Evolutionary conservation across 2,888 invertebrate genomes (phyloP), one percentile per base, ranked within the genome.

Genomic region (Tenthredo scrophulariae): DNA sequence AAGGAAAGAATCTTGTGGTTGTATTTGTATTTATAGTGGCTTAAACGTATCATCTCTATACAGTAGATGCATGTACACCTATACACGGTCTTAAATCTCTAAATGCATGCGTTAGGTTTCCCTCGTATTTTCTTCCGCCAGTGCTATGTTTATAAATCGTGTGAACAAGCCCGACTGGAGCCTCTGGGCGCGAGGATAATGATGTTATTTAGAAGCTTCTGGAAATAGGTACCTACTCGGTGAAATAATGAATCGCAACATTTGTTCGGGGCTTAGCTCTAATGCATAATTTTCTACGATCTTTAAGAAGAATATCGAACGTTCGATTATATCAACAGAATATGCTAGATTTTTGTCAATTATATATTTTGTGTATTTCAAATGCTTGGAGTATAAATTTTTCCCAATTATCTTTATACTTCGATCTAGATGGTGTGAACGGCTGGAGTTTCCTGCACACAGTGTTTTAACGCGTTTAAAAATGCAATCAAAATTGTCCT

Each of bases 111-210:
- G 58, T 80, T 40, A 50, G 33, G 62, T 22, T 15, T 40, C 80
- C 26, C 58, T 58, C 5, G 62, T 82, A 70, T 85, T 79, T 85
- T 82, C 22, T 58, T 80, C 46, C 22, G 10, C 15, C 18, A 84
- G 77, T 43, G 79, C 85, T 50, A 82, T 85, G 85, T 85, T 85
- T 85, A 85, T 82, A 85, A 85, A 85, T 85, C 85, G 85, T 85
- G 85, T 82, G 85, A 85, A 85, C 85, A 54, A 50, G 65, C 54
- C 77, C 67, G 70, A 83, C 83, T 83, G 70, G 50, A 37, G 33
- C 79, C 46, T 43, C 50, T 37, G 29, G 54, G 43, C 26, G 50
- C 10, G 40, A 67, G 70, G 85, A 85, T 85, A 85, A 85, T 82
- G 85, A 70, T 67, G 85, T 82, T 85, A 85, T 85, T 85, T 85